Percentiles rank a stretch among this genome's conserved stretches.
phyloP scores from a whole-genome alignment of 2,113 vertebrate genomes.

The Hydropotes inermis region DNA sequence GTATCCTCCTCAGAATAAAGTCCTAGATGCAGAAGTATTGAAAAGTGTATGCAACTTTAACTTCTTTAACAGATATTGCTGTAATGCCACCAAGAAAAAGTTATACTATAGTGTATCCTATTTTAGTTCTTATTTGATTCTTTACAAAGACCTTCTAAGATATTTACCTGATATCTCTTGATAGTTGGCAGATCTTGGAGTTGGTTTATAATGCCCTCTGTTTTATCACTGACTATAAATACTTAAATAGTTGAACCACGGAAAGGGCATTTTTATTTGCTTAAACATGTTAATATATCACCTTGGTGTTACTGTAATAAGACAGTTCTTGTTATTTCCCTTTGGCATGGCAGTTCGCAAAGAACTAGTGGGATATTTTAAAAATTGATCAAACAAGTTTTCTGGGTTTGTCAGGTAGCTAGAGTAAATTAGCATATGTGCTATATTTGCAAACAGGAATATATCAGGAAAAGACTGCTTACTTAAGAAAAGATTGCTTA shows the following conservation, averaged over 20 bases:
- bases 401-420: conserved; percentile 5
- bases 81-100: neutral
- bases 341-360: conserved; percentile 38
- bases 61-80: neutral
- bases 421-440: conserved; percentile 38
- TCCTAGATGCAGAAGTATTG: neutral
- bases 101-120: neutral
- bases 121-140: conserved; percentile 30
- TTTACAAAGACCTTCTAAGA: conserved; percentile 35
- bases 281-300: conserved; percentile 40
- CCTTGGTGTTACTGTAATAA: conserved; percentile 15
- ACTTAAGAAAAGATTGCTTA: conserved; percentile 47
- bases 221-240: conserved; percentile 44
- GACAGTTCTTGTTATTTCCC: conserved; percentile 35
- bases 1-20: neutral
- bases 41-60: neutral
- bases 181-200: conserved; percentile 41
- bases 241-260: conserved; percentile 37
- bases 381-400: conserved; percentile 47
- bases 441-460: conserved; percentile 20
- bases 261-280: conserved; percentile 42
- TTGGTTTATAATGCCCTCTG: conserved; percentile 12
- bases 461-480: conserved; percentile 36
- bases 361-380: conserved; percentile 20
- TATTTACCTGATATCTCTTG: conserved; percentile 34